phyloP scores from a whole-genome alignment of 2,888 invertebrate species.

The Xylota sylvarum region DNA sequence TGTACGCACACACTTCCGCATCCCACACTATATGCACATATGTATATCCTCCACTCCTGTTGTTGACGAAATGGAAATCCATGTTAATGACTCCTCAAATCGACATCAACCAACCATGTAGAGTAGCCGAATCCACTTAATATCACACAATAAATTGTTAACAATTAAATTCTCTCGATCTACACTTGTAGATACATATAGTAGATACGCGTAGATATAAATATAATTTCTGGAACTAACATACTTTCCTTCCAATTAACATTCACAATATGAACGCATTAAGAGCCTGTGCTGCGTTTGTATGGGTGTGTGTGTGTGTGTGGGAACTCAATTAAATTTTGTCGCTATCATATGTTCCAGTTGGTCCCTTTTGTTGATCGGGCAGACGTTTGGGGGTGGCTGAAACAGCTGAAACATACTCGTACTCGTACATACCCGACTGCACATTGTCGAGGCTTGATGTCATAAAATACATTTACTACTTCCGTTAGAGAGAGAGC shows the following conservation, averaged over 20 bases:
- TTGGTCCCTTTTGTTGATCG: neutral
- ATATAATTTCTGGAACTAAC: slow-evolving; percentile 17
- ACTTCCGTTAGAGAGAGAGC: slow-evolving; percentile 64
- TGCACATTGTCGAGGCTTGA: slow-evolving; percentile 64
- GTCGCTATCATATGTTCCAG: slow-evolving; percentile 67
- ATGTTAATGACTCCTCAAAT: slow-evolving; percentile 73
- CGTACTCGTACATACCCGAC: slow-evolving; percentile 25
- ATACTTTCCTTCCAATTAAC: slow-evolving; percentile 65
- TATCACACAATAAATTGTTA: slow-evolving; percentile 63
- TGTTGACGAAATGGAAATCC: slow-evolving; percentile 63
- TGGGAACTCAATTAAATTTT: slow-evolving; percentile 69
- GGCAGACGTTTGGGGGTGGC: neutral
- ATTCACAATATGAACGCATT: slow-evolving; percentile 52
- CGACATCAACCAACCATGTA: slow-evolving; percentile 48
- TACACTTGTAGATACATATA: slow-evolving; percentile 15
- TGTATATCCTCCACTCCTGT: neutral
- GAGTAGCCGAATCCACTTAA: slow-evolving; percentile 42
- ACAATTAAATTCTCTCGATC: slow-evolving; percentile 60
- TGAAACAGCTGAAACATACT: too few species aligned
- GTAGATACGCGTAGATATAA: neutral
- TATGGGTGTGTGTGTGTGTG: slow-evolving; percentile 1
- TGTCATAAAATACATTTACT: slow-evolving; percentile 74
- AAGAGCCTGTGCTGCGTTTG: slow-evolving; percentile 31
- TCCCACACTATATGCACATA: neutral
- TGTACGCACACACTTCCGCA: slow-evolving; percentile 32